These are phyloP conservation scores for Calliphora vomitoria DNA, from an alignment of 2,888 invertebrate genomes.

Conservation along the genomic window DNA sequence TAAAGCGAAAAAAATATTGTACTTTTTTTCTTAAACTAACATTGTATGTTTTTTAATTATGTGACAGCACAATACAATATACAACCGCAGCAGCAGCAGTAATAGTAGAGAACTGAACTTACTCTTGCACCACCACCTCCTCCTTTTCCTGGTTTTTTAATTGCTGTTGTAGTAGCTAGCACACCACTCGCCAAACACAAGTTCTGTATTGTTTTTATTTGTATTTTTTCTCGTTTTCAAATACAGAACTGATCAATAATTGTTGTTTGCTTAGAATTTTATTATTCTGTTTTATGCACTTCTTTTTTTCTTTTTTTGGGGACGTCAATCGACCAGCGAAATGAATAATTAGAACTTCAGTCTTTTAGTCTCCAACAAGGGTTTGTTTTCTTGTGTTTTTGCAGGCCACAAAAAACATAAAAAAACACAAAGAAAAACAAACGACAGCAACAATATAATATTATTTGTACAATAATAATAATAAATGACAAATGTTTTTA, in stretches of 20 bases:
- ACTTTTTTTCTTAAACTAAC: slow-evolving; percentile 54
- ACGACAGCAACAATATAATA: slow-evolving; percentile 37
- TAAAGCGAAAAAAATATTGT: slow-evolving; percentile 41
- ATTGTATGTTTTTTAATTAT: slow-evolving; percentile 67
- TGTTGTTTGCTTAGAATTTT: slow-evolving; percentile 45
- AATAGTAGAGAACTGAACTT: slow-evolving; percentile 46
- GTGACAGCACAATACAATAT: slow-evolving; percentile 54
- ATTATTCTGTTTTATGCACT: slow-evolving; percentile 5
- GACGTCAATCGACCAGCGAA: slow-evolving; percentile 17
- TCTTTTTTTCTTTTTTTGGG: slow-evolving; percentile 4
- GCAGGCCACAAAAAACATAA: slow-evolving; percentile 51
- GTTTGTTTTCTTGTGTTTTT: slow-evolving; percentile 36
- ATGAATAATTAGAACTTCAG: slow-evolving; percentile 55
- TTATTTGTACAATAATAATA: slow-evolving; percentile 42
- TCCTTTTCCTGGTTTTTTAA: slow-evolving; percentile 37
- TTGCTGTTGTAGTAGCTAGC: slow-evolving; percentile 17
- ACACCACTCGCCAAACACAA: slow-evolving; percentile 55
- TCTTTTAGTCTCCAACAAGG: slow-evolving; percentile 56
- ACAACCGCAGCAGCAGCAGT: slow-evolving; percentile 40
- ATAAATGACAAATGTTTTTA: slow-evolving; percentile 57
- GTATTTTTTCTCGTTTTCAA: slow-evolving; percentile 47
- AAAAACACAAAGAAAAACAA: slow-evolving; percentile 21
- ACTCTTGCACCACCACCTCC: slow-evolving; percentile 66
- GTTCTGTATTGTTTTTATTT: slow-evolving; percentile 5
- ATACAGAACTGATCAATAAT: slow-evolving; percentile 57